phyloP scores from a whole-genome alignment of 2,113 vertebrate species.

The Thunnus maccoyii region DNA sequence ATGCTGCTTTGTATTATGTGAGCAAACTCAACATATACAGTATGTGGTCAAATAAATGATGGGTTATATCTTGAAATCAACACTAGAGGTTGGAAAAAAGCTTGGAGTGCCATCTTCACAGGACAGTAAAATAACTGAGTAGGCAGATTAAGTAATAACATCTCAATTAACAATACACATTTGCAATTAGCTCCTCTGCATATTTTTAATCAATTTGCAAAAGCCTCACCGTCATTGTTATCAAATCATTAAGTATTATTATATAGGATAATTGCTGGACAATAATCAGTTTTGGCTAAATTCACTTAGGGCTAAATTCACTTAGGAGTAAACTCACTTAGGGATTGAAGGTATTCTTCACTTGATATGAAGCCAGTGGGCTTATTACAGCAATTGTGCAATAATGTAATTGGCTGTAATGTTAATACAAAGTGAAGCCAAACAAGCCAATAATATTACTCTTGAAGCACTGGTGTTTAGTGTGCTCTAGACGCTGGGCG shows the following conservation, averaged over 20 bases:
- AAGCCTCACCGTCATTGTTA: slow-evolving; percentile 12
- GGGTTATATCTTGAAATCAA: background rate
- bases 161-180: background rate
- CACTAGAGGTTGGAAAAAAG: background rate
- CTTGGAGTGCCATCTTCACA: background rate
- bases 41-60: background rate
- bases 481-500: slow-evolving; percentile 1
- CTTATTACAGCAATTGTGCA: slow-evolving; percentile 6
- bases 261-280: slow-evolving; percentile 6
- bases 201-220: slow-evolving; percentile 11
- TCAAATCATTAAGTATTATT: slow-evolving; percentile 14
- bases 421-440: background rate
- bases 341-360: background rate
- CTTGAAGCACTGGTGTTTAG: background rate
- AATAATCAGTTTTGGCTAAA: slow-evolving; percentile 6
- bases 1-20: background rate
- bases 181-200: background rate
- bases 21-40: background rate
- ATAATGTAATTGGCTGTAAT: slow-evolving; percentile 19
- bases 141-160: background rate
- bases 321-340: too few relatives aligned
- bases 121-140: background rate
- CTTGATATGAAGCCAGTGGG: background rate
- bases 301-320: slow-evolving; percentile 1
- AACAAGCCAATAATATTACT: slow-evolving; percentile 4